Evolutionary conservation across 2,797 vertebrate genomes (phyloP).

Genomic region (Botia kubotai): DNA sequence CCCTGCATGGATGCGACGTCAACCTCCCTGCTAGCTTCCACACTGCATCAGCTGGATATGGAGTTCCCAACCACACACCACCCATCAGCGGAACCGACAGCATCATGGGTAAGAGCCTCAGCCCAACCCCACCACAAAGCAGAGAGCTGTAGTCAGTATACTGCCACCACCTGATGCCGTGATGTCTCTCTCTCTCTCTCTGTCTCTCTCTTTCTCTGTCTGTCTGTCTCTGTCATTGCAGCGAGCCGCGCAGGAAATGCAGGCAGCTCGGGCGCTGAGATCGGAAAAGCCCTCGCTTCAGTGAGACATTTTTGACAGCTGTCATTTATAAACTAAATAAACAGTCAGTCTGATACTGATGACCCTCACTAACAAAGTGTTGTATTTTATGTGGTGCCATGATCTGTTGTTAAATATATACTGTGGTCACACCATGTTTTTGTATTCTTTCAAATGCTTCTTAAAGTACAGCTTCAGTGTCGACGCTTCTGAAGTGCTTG

Average conservation of each 20-base stretch:
- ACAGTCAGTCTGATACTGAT: background rate
- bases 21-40: constrained; percentile 88
- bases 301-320: constrained; percentile 76
- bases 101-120: constrained; percentile 82
- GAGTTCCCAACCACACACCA: constrained; percentile 88
- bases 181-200: background rate
- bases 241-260: constrained; percentile 84
- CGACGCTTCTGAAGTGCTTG: background rate
- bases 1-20: constrained; percentile 90
- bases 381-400: background rate
- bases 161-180: background rate
- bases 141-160: background rate
- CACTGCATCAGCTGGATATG: constrained; percentile 81
- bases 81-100: constrained; percentile 85
- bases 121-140: background rate
- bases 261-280: constrained; percentile 94
- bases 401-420: no score
- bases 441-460: no score
- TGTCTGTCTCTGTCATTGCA: constrained; percentile 58
- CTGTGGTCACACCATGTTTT: no score
- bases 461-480: background rate
- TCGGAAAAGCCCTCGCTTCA: constrained; percentile 96
- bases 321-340: background rate
- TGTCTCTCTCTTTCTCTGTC: no score
- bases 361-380: no score